Evolutionary conservation across 2,888 invertebrate species (phyloP).

Genomic region (Chironomus riparius): DNA sequence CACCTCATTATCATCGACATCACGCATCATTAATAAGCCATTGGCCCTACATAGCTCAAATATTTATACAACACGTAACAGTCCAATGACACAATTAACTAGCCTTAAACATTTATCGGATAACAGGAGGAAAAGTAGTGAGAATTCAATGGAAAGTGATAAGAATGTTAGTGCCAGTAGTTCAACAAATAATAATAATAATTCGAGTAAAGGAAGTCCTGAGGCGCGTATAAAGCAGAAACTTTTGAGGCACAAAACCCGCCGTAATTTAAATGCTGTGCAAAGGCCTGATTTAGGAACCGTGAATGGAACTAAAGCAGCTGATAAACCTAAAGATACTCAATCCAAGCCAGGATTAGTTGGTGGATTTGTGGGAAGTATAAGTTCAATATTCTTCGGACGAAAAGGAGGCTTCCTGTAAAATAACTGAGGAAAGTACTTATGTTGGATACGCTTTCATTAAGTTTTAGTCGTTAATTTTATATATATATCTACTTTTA

Average conservation of each 20-base stretch:
- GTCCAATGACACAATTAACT: slow-evolving; percentile 71
- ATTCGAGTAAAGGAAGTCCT: background rate
- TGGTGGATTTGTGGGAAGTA: slow-evolving; percentile 58
- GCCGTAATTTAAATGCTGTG: slow-evolving; percentile 44
- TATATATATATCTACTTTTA: background rate
- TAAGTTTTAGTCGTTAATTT: background rate
- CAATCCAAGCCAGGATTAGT: slow-evolving; percentile 32
- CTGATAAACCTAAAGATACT: slow-evolving; percentile 30
- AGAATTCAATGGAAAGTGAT: background rate
- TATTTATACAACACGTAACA: slow-evolving; percentile 46
- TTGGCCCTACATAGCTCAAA: slow-evolving; percentile 51
- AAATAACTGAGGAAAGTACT: slow-evolving; percentile 28
- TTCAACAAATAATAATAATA: background rate
- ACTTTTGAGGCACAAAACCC: slow-evolving; percentile 47
- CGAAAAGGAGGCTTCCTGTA: slow-evolving; percentile 75
- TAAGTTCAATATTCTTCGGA: slow-evolving; percentile 71
- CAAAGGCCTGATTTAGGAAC: slow-evolving; percentile 53
- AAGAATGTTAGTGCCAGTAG: background rate
- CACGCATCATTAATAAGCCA: slow-evolving; percentile 52
- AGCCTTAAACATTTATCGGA: slow-evolving; percentile 54
- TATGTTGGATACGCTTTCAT: background rate
- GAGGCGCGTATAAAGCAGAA: slow-evolving; percentile 37
- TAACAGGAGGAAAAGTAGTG: slow-evolving; percentile 36
- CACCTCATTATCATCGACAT: slow-evolving; percentile 41
- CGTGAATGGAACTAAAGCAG: slow-evolving; percentile 33